Evolutionary conservation across 2,888 invertebrate species (phyloP), one percentile per base, ranked within the genome.

Genomic region (Agrilus cyanescens): DNA sequence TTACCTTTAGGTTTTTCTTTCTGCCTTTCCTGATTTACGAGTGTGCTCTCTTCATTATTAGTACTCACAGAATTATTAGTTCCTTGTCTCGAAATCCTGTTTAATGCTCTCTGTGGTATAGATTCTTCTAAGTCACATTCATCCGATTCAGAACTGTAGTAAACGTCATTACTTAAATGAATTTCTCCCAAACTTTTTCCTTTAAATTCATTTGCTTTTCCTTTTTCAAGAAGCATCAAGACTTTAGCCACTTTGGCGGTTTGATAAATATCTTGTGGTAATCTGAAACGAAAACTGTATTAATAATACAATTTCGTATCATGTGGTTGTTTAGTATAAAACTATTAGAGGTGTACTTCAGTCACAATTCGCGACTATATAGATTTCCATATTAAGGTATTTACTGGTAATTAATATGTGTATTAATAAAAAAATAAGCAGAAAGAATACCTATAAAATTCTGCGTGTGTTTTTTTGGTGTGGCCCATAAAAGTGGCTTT

Each of bases 401-500:
- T 18, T 18, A 18, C 18, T 5, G 18, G 5, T 18, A 4, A 3
- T 4, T 18, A 18, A 18, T 3, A 18, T 18, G 3, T 3, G n/a
- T 37, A 30, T n/a, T 36, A 32, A 25, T 12, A 35, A 15, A 6
- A 13, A 15, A 14, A 32, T 18, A 3, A 12, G 12, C 2, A 12
- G 4, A 16, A 7, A 20, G 2, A 4, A 12, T 25, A 44, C 46
- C 45, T 40, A 30, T 47, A 47, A 41, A 48, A 50, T 41, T 50
- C 47, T 1, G 42, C 25, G 40, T 54, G 54, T 2, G 52, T 52
- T 44, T 53, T 53, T 40, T 52, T 49, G 14, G 51, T 54, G 30
- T 53, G 51, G 0, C 51, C 54, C 55, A 55, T 55, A 32, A 54
- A 54, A 0, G 40, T 47, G 2, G 53, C 53, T 18, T 54, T 32